A percentile compares a stretch with the other conserved stretches of the same genome.
These are phyloP conservation scores for Puntigrus tetrazona DNA, from an alignment of 2,113 vertebrate species.

Conservation along the genomic window DNA sequence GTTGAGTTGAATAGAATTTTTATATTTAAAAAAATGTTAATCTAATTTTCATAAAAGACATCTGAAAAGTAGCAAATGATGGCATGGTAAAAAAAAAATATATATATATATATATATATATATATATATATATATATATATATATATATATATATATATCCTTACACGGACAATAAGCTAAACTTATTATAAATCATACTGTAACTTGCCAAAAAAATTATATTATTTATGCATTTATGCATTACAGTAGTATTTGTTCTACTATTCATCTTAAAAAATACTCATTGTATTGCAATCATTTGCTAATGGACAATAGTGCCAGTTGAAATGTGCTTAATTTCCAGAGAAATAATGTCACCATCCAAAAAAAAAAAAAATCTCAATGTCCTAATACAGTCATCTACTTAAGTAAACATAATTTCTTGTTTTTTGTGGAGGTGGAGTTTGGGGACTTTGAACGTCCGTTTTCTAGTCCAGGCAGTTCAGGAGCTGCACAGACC, in stretches of 20 bases:
- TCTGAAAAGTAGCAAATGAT: background rate
- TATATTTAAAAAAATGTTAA: background rate
- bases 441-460: slow-evolving; percentile 95
- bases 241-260: background rate
- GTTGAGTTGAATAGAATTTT: background rate
- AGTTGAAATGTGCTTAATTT: background rate
- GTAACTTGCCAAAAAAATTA: background rate
- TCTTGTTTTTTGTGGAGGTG: slow-evolving; percentile 72
- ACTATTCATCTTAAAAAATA: background rate
- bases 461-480: slow-evolving; percentile 82
- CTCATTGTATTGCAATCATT: background rate
- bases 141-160: too few species aligned
- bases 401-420: background rate
- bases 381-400: background rate
- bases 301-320: background rate
- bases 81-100: background rate
- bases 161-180: too few species aligned
- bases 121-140: too few species aligned
- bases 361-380: background rate
- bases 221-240: background rate
- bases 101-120: too few species aligned
- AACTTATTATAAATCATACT: too few species aligned
- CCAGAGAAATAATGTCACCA: background rate
- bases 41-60: background rate
- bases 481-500: slow-evolving; percentile 77